A percentile compares a stretch with the other conserved stretches of the same genome.
Conservation (phyloP, 23 tunicate species). For the Ascidia mentula region DNA sequence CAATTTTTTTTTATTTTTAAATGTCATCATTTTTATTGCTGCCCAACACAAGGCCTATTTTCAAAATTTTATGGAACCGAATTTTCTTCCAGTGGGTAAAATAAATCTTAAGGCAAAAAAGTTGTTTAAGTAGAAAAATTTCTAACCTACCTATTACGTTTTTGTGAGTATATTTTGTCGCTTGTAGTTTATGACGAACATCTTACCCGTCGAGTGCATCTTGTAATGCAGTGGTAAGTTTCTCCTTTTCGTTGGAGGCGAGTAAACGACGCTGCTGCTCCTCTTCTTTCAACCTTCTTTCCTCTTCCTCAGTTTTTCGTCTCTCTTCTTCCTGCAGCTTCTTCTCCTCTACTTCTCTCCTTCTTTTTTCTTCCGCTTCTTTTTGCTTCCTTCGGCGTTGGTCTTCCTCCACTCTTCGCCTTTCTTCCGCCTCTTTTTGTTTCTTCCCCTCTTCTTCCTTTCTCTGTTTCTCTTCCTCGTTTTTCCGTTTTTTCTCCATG, state of each 20-base stretch:
- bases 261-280: constrained; percentile 9
- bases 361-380: background rate
- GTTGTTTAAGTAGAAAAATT: no score
- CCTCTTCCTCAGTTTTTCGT: background rate
- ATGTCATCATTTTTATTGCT: no score
- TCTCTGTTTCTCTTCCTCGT: background rate
- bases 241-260: constrained; percentile 24
- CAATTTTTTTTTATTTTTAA: no score
- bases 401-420: background rate
- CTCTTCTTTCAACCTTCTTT: background rate
- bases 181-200: no score
- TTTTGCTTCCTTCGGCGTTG: background rate
- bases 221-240: constrained; percentile 31
- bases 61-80: no score
- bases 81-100: no score
- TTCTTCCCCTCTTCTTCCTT: background rate
- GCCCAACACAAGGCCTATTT: no score
- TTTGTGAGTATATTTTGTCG: no score
- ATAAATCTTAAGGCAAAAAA: no score
- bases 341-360: background rate
- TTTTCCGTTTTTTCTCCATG: background rate
- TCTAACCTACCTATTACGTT: no score
- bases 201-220: constrained; percentile 33
- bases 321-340: constrained; percentile 4
- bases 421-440: background rate